phyloP scores from a whole-genome alignment of 2,113 vertebrate species.

The Ploceus nigricollis region DNA sequence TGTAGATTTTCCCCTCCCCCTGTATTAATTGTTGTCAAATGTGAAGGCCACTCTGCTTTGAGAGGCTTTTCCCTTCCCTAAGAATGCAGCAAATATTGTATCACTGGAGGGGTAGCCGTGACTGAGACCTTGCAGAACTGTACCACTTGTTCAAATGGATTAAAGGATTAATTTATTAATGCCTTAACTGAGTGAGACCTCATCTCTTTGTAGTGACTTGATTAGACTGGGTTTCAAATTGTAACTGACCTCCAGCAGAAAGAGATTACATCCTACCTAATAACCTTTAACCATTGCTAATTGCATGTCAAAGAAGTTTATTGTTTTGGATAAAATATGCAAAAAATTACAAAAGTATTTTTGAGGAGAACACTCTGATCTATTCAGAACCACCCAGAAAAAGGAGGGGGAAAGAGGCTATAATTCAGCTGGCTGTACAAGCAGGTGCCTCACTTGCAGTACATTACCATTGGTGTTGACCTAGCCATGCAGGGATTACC shows the following conservation, averaged over 20 bases:
- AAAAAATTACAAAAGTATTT: background rate
- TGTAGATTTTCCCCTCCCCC: constrained; percentile 26
- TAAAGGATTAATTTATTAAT: constrained; percentile 67
- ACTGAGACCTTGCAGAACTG: background rate
- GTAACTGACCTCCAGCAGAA: constrained; percentile 50
- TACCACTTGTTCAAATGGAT: constrained; percentile 48
- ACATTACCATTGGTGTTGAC: background rate
- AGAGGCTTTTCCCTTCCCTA: background rate
- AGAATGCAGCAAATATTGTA: constrained; percentile 17
- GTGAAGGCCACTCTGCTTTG: background rate
- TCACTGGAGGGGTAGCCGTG: background rate
- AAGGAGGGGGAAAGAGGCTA: background rate
- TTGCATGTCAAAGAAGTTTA: constrained; percentile 10
- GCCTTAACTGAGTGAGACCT: constrained; percentile 32
- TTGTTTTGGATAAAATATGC: background rate
- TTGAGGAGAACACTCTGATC: background rate
- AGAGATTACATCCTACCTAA: constrained; percentile 47
- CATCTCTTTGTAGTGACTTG: constrained; percentile 43
- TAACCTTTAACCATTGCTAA: constrained; percentile 33
- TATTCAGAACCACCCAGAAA: background rate
- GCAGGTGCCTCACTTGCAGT: background rate
- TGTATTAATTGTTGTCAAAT: constrained; percentile 60
- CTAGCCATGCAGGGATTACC: background rate
- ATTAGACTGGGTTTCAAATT: constrained; percentile 42
- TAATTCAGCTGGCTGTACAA: background rate